Evolutionary conservation across 1,140 invertebrate genomes (phyloP).

Genomic region (Sogatella furcifera): DNA sequence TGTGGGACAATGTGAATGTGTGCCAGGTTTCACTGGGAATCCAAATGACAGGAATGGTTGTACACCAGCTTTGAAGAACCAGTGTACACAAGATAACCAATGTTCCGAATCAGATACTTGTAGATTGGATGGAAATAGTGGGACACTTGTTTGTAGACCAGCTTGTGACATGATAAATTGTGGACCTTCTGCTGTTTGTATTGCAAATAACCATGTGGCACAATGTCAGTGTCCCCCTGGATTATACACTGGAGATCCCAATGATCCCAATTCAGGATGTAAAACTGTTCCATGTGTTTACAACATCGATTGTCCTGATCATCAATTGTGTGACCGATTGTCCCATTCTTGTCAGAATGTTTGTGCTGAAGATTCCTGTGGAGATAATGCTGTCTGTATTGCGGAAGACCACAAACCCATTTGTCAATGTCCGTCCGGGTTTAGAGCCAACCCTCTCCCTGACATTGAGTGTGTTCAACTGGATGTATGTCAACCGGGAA

Average conservation of each 20-base stretch:
- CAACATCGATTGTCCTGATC: slow-evolving; percentile 65
- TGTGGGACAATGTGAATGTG: slow-evolving; percentile 65
- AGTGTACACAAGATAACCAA: slow-evolving; percentile 66
- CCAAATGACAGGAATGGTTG: slow-evolving; percentile 82
- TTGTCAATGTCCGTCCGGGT: slow-evolving; percentile 77
- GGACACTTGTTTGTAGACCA: slow-evolving; percentile 46
- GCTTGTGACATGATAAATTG: slow-evolving; percentile 66
- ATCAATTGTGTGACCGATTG: slow-evolving; percentile 68
- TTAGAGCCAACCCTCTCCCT: slow-evolving; percentile 61
- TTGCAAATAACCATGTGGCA: slow-evolving; percentile 77
- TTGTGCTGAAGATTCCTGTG: slow-evolving; percentile 71
- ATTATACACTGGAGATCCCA: slow-evolving; percentile 67
- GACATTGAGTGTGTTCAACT: slow-evolving; percentile 63
- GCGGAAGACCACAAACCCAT: slow-evolving; percentile 67
- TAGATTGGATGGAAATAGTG: slow-evolving; percentile 28
- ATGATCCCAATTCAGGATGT: slow-evolving; percentile 57
- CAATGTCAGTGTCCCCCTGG: slow-evolving; percentile 81
- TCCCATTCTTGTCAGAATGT: slow-evolving; percentile 72
- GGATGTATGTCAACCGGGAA: slow-evolving; percentile 60
- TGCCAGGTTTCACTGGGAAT: slow-evolving; percentile 70
- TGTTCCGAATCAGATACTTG: slow-evolving; percentile 72
- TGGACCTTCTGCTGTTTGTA: slow-evolving; percentile 72
- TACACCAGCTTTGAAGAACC: slow-evolving; percentile 50
- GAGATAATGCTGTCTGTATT: slow-evolving; percentile 77
- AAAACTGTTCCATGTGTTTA: slow-evolving; percentile 71